A percentile compares a stretch with the other conserved stretches of the same genome.
Evolutionary conservation across 1,140 invertebrate species (phyloP).

Genomic region (Eubasilissa regina): DNA sequence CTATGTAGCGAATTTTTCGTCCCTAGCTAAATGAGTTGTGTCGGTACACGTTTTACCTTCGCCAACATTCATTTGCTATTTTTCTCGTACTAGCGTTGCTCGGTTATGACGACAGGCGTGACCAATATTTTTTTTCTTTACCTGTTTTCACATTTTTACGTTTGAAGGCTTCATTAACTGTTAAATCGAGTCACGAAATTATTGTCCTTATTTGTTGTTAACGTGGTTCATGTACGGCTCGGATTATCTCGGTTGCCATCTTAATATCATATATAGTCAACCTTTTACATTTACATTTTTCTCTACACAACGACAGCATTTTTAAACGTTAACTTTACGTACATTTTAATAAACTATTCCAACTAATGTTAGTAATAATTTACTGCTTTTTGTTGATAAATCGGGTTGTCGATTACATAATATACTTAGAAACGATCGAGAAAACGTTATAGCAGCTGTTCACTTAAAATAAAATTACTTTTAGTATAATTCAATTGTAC

Average conservation of each 20-base stretch:
- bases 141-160: slow-evolving; percentile 5
- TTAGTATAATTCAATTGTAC: too few relatives aligned
- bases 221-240: neutral
- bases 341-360: neutral
- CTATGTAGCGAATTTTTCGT: neutral
- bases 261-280: neutral
- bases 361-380: too few relatives aligned
- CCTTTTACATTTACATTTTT: neutral
- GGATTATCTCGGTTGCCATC: slow-evolving; percentile 4
- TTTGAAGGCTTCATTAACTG: neutral
- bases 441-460: too few relatives aligned
- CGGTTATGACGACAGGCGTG: neutral
- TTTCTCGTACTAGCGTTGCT: neutral
- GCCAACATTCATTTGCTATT: slow-evolving; percentile 2
- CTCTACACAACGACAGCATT: too few relatives aligned
- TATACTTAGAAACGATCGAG: too few relatives aligned
- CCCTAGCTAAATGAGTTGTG: neutral
- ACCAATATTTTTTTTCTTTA: slow-evolving; percentile 8
- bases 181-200: neutral
- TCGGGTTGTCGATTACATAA: too few relatives aligned
- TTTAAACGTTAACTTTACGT: neutral
- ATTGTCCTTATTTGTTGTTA: neutral
- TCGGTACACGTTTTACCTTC: neutral
- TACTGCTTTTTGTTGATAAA: too few relatives aligned
- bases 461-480: too few relatives aligned